Evolutionary conservation across 2,888 invertebrate genomes (phyloP).

Genomic region (Xiphydria camelus): DNA sequence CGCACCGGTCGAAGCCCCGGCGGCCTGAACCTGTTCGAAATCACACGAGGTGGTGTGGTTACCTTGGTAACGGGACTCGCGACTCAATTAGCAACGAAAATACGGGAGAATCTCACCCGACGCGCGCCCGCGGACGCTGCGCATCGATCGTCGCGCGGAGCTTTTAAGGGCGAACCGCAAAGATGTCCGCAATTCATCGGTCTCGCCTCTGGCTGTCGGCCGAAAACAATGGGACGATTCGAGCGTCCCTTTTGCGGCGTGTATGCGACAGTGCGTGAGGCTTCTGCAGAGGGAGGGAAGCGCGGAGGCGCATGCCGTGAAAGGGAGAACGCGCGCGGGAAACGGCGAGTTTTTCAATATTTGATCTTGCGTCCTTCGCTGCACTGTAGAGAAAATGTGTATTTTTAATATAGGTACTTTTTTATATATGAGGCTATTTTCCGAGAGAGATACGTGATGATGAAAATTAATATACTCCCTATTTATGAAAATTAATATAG

Average conservation of each 20-base stretch:
- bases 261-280: too few relatives aligned
- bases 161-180: conserved; percentile 39
- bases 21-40: conserved; percentile 6
- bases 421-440: too few relatives aligned
- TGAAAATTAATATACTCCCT: too few relatives aligned
- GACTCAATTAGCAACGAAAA: conserved; percentile 53
- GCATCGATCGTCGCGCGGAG: conserved; percentile 43
- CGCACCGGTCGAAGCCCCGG: neutral
- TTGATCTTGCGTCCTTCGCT: too few relatives aligned
- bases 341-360: too few relatives aligned
- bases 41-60: conserved; percentile 34
- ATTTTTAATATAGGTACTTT: too few relatives aligned
- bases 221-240: conserved; percentile 1
- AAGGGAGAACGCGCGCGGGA: conserved; percentile 15
- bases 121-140: conserved; percentile 12
- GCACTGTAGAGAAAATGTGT: too few relatives aligned
- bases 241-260: too few relatives aligned
- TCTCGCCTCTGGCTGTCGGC: neutral
- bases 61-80: conserved; percentile 43
- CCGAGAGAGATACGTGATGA: too few relatives aligned
- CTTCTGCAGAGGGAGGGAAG: conserved; percentile 12
- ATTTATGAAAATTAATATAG: too few relatives aligned
- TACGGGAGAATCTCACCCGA: conserved; percentile 27
- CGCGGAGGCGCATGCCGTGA: conserved; percentile 9
- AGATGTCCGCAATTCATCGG: neutral